A percentile compares a stretch with the other conserved stretches of the same genome.
Conservation (phyloP, 2,113 vertebrate genomes). For the Semnornis frantzii region DNA sequence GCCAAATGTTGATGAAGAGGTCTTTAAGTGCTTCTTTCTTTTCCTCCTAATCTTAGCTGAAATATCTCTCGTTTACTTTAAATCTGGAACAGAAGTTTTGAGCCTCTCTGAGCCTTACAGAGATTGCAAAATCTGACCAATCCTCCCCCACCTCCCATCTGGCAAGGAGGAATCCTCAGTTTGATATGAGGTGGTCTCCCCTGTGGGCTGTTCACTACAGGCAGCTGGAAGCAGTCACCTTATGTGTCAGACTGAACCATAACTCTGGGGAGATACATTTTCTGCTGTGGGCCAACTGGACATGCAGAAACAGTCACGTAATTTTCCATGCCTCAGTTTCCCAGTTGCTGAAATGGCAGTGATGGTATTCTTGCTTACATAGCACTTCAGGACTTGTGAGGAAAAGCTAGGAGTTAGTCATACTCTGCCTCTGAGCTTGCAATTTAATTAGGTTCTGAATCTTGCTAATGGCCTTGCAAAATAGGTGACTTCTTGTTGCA, state of each 20-base stretch:
- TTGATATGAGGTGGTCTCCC: rapidly evolving
- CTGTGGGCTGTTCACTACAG: not conserved
- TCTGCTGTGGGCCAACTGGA: not conserved
- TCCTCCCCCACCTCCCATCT: not conserved
- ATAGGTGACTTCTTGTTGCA: not conserved
- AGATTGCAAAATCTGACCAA: not conserved
- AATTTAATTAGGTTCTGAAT: not conserved
- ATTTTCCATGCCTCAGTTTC: not conserved
- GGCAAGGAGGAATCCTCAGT: not conserved
- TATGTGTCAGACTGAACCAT: rapidly evolving
- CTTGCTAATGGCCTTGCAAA: not conserved
- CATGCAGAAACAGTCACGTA: not conserved
- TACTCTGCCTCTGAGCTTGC: not conserved
- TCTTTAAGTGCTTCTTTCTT: not conserved
- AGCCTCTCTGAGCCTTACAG: not conserved
- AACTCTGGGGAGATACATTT: not conserved
- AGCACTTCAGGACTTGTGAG: not conserved
- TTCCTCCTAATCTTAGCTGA: not conserved
- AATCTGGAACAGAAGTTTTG: not conserved
- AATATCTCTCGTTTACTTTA: not conserved
- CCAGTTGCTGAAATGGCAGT: not conserved
- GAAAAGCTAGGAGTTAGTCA: not conserved
- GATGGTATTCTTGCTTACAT: not conserved
- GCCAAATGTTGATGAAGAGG: not conserved
- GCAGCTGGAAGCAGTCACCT: not conserved